These are phyloP conservation scores for Oscheius onirici DNA, from an alignment of 2,888 invertebrate genomes.

Conservation along the genomic window DNA sequence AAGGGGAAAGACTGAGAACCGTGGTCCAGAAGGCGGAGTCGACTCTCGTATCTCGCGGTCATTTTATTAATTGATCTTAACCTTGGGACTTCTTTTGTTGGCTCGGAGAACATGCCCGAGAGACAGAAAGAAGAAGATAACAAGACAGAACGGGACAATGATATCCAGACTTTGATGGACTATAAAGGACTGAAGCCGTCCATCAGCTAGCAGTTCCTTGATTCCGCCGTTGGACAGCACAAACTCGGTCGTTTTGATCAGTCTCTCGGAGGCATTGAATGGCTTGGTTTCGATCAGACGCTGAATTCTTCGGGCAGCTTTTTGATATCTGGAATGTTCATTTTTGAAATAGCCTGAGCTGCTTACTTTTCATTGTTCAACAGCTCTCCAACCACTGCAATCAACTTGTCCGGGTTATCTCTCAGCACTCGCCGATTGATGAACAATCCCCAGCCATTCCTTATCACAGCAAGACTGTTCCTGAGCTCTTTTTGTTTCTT, in stretches of 20 bases:
- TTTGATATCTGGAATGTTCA: constrained; percentile 39
- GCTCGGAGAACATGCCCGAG: no score
- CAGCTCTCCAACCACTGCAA: constrained; percentile 40
- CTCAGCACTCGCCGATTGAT: constrained; percentile 40
- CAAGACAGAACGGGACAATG: constrained; percentile 2
- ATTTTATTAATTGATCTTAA: no score
- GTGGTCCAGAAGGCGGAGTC: no score
- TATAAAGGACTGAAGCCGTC: not conserved
- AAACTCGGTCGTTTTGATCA: constrained; percentile 48
- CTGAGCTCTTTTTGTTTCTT: constrained; percentile 25
- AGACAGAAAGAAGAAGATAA: not conserved
- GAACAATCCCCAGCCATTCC: constrained; percentile 61
- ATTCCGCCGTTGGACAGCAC: constrained; percentile 48
- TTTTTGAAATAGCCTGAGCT: not conserved
- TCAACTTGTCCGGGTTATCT: constrained; percentile 35
- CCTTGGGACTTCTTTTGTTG: no score
- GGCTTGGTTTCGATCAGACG: constrained; percentile 47
- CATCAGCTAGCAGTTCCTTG: constrained; percentile 41
- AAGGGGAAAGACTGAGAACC: no score
- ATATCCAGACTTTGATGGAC: constrained; percentile 9
- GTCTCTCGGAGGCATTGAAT: constrained; percentile 43
- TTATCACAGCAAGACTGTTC: constrained; percentile 51
- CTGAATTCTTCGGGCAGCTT: constrained; percentile 41
- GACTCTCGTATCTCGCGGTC: no score
- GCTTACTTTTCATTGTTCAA: constrained; percentile 35